These are phyloP conservation scores for Leucophenga varia DNA, from an alignment of 1,140 invertebrate species.

Conservation along the genomic window DNA sequence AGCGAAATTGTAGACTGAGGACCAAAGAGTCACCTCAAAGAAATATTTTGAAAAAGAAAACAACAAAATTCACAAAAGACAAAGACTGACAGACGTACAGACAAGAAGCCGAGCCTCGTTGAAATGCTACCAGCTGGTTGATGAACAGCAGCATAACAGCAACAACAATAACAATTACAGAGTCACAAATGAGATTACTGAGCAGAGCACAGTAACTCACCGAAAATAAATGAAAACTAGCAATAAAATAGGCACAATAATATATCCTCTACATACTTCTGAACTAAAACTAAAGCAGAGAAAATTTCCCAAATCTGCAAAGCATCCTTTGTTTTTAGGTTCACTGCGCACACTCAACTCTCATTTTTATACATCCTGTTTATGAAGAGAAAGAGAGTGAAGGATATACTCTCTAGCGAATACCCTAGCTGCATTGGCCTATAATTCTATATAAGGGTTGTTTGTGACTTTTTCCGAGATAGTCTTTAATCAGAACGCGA, in stretches of 20 bases:
- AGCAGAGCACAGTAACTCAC: neutral
- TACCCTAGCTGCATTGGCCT: neutral
- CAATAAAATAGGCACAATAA: slow-evolving; percentile 23
- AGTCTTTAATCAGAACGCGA: slow-evolving; percentile 12
- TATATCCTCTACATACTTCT: slow-evolving; percentile 2
- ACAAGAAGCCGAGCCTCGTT: no score
- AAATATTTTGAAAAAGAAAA: slow-evolving; percentile 19
- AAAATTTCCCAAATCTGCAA: slow-evolving; percentile 23
- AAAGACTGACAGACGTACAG: no score
- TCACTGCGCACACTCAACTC: slow-evolving; percentile 40
- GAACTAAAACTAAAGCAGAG: slow-evolving; percentile 10
- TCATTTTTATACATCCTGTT: no score
- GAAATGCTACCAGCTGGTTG: slow-evolving; percentile 21
- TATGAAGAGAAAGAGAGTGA: no score
- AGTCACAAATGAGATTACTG: slow-evolving; percentile 7
- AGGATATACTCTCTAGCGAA: no score
- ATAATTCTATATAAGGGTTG: slow-evolving; percentile 16
- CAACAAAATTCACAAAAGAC: slow-evolving; percentile 12
- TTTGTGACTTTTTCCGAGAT: neutral
- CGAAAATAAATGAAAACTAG: slow-evolving; percentile 15
- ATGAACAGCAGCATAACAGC: no score
- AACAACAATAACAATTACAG: slow-evolving; percentile 25
- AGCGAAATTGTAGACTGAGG: slow-evolving; percentile 4
- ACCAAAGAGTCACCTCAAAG: no score
- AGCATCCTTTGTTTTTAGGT: no score